Percentiles rank a stretch among this genome's conserved stretches.
Conservation (phyloP, 2,113 vertebrate genomes). For the Labeo rohita region DNA sequence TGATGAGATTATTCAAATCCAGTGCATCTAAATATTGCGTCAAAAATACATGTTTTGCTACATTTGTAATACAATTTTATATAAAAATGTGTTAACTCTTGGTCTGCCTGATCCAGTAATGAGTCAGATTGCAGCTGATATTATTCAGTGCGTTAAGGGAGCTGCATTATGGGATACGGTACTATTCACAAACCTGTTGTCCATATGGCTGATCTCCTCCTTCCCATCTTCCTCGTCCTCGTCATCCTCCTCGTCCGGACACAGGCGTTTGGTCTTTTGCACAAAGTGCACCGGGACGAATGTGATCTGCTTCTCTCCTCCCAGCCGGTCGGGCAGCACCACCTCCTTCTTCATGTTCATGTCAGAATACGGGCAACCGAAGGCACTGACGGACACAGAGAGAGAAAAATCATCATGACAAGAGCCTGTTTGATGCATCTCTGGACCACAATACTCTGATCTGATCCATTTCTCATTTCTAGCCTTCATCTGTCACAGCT, state of each 20-base stretch:
- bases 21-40: too few species aligned
- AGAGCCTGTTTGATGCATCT: too few species aligned
- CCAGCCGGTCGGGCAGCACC: conserved; percentile 75
- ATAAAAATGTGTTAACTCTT: too few species aligned
- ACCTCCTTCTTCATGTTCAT: conserved; percentile 77
- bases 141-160: neutral
- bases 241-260: conserved; percentile 51
- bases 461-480: too few species aligned
- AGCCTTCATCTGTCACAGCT: too few species aligned
- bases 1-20: too few species aligned
- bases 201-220: conserved; percentile 45
- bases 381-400: conserved; percentile 66
- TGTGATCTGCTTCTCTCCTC: conserved; percentile 69
- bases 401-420: neutral
- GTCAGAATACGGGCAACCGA: conserved; percentile 82
- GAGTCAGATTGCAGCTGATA: neutral
- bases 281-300: conserved; percentile 66
- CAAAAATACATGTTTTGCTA: too few species aligned
- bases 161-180: neutral
- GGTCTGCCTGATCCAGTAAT: too few species aligned
- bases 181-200: conserved; percentile 54
- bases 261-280: conserved; percentile 62
- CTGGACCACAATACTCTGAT: too few species aligned
- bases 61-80: too few species aligned
- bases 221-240: conserved; percentile 50